A percentile compares a stretch with the other conserved stretches of the same genome.
phyloP scores from a whole-genome alignment of 2,113 vertebrate species.

The Anhinga anhinga region DNA sequence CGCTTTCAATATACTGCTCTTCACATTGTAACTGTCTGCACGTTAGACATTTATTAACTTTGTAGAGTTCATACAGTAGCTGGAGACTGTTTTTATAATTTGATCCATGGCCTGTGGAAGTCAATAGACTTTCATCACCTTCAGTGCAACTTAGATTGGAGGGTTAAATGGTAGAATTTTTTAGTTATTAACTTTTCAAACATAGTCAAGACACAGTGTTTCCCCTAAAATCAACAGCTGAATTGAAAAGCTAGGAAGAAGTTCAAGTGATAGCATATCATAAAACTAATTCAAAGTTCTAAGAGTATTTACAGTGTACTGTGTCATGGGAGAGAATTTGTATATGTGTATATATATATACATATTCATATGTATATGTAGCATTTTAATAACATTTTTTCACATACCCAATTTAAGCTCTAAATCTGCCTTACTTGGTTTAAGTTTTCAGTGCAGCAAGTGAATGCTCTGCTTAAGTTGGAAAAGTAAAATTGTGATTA shows the following conservation, averaged over 20 bases:
- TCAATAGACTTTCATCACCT: constrained; percentile 41
- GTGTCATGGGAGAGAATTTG: background rate
- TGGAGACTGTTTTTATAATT: constrained; percentile 15
- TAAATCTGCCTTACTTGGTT: background rate
- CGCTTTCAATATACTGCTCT: background rate
- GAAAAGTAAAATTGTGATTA: background rate
- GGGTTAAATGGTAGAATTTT: background rate
- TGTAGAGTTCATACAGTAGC: constrained; percentile 33
- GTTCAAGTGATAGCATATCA: background rate
- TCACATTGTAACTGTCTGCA: background rate
- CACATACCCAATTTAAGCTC: background rate
- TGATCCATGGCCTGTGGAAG: constrained; percentile 39
- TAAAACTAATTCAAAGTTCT: background rate
- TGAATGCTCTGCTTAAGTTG: background rate
- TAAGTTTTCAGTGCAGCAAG: background rate
- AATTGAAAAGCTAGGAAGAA: background rate
- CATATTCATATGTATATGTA: background rate
- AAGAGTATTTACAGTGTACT: background rate
- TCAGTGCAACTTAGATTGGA: background rate
- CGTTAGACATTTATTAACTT: constrained; percentile 58
- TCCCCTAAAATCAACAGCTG: background rate
- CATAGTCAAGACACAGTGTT: background rate
- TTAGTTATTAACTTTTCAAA: constrained; percentile 25
- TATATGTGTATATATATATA: too few species aligned
- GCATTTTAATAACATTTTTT: background rate